Evolutionary conservation across 2,113 vertebrate genomes (phyloP).

Genomic region (Antigone vipio): DNA sequence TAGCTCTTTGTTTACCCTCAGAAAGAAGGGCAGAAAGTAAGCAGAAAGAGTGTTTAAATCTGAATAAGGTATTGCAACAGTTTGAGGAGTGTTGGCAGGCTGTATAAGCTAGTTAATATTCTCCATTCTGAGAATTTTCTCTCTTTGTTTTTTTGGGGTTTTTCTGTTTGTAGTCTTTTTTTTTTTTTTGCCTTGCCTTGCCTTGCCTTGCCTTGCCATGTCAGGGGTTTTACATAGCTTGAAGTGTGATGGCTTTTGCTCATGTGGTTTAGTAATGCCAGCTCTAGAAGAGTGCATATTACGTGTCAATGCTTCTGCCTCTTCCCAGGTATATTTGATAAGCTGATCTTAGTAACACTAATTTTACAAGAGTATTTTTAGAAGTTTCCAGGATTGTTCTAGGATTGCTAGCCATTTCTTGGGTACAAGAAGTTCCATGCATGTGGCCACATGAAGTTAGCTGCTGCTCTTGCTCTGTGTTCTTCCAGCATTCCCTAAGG

Average conservation of each 20-base stretch:
- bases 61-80: neutral
- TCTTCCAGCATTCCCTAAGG: neutral
- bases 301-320: neutral
- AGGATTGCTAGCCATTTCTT: neutral
- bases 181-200: neutral
- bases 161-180: too few relatives aligned
- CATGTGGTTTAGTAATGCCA: neutral
- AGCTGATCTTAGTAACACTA: neutral
- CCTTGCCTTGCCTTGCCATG: neutral
- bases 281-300: neutral
- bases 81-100: neutral
- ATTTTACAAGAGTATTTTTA: neutral
- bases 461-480: neutral
- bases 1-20: neutral
- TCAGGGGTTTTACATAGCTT: neutral
- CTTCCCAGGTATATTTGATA: neutral
- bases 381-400: neutral
- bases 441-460: neutral
- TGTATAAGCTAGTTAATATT: neutral
- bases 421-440: neutral
- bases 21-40: neutral
- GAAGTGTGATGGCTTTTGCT: neutral
- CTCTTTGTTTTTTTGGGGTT: neutral
- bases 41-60: neutral
- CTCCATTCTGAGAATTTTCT: neutral